These are phyloP conservation scores for Callyntrura guangdongensis DNA, from an alignment of 2,888 invertebrate genomes.

Conservation along the genomic window DNA sequence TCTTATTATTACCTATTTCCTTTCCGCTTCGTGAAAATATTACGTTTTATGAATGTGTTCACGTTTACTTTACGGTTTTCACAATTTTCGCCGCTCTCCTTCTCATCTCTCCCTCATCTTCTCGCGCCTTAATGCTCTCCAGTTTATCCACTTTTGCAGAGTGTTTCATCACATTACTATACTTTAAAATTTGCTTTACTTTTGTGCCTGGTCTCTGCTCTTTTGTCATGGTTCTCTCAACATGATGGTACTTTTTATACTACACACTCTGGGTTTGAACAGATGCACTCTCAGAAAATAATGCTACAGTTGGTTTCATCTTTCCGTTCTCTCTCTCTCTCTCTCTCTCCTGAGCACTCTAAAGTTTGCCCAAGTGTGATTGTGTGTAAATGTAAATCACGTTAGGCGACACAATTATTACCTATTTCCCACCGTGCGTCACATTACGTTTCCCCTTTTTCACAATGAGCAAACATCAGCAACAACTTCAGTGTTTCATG, in stretches of 20 bases:
- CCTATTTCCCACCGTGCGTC: slow-evolving; percentile 23
- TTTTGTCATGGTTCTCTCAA: neutral
- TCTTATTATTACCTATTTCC: slow-evolving; percentile 46
- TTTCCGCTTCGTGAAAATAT: slow-evolving; percentile 40
- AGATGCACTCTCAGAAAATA: slow-evolving; percentile 35
- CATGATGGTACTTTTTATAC: neutral
- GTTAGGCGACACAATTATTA: slow-evolving; percentile 57
- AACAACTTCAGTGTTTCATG: too few relatives aligned
- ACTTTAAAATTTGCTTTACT: neutral
- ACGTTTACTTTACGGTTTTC: slow-evolving; percentile 45
- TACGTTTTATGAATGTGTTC: slow-evolving; percentile 51
- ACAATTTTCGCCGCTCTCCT: slow-evolving; percentile 26
- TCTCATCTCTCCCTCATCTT: neutral
- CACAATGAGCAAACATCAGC: neutral
- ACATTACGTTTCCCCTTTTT: neutral
- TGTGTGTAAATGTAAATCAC: slow-evolving; percentile 48
- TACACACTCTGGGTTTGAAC: neutral
- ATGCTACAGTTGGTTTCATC: slow-evolving; percentile 49
- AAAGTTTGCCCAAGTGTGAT: too few relatives aligned
- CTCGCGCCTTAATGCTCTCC: neutral
- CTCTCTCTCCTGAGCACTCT: too few relatives aligned
- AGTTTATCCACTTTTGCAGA: slow-evolving; percentile 15
- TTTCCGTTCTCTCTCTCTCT: too few relatives aligned
- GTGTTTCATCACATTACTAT: neutral
- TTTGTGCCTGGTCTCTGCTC: neutral